These are phyloP conservation scores for Amblyteles armatorius DNA, from an alignment of 2,888 invertebrate species.

Conservation along the genomic window DNA sequence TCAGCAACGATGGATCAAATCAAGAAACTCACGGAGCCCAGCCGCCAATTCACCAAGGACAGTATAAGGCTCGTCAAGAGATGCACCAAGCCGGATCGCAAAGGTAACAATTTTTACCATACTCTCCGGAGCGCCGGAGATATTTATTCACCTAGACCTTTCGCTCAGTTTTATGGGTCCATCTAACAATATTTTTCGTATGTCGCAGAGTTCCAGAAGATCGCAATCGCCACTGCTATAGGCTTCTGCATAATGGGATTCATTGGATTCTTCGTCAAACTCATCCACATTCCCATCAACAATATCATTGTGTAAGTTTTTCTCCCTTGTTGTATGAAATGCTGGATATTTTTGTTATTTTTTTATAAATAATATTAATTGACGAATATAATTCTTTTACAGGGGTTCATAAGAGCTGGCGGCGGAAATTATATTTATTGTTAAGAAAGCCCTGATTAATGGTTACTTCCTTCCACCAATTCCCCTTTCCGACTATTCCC, in stretches of 20 bases:
- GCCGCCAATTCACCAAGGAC: constrained; percentile 98
- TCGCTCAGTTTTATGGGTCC: neutral
- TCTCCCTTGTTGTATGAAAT: neutral
- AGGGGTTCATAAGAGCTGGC: constrained; percentile 79
- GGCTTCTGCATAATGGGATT: constrained; percentile 99
- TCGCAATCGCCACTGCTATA: constrained; percentile 99
- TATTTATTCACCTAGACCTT: neutral
- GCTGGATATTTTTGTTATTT: neutral
- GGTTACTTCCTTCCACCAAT: constrained; percentile 69
- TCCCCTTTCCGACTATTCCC: constrained; percentile 41
- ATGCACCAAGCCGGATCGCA: constrained; percentile 99
- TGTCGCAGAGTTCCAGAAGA: constrained; percentile 98
- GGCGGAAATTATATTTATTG: constrained; percentile 71
- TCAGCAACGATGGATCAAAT: constrained; percentile 95
- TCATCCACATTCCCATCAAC: constrained; percentile 99
- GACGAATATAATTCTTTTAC: constrained; percentile 71
- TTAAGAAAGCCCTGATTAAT: constrained; percentile 70
- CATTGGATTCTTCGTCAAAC: constrained; percentile 99
- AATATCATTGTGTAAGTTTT: constrained; percentile 95
- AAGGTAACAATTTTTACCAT: constrained; percentile 88
- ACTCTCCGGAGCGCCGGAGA: constrained; percentile 43
- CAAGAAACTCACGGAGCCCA: constrained; percentile 96
- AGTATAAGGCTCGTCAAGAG: constrained; percentile 99
- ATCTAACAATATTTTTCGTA: constrained; percentile 67
- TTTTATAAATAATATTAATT: neutral